Base-by-base conservation (phyloP, 2,797 vertebrate species). In the Gallirallus australis region DNA sequence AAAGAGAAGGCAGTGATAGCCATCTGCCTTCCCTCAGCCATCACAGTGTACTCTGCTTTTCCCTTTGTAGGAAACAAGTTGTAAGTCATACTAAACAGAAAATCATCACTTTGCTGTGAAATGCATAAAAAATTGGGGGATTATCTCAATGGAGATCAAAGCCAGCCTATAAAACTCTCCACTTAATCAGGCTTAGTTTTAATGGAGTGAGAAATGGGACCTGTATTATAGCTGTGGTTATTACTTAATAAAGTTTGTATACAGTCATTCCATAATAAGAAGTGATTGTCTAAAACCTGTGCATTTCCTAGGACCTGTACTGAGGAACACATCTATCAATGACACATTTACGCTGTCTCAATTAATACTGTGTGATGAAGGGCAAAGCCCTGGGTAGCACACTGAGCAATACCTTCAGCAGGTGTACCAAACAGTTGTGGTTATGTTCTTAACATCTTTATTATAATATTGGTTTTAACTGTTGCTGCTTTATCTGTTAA, bases 191-290 rank as follows among this genome's bases (percentile, higher is more conserved):
- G 33, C 75, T 85, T 86, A 64, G 53, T 15, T 87, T 82, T 82
- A 91, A 88, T 45, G 70, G 80, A 77, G 79, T 71, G 76, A 91
- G 71, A 92, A 92, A 89, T 40, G 9, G 11, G 76, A 59, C 57
- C 24, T 63, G 24, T 45, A 47, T 81, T 86, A 39, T 28, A 37
- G 53, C n/a, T 91, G 40, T n/a, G 8, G 45, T 85, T 90, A 59
- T 72, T 88, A 52, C 45, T 91, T 89, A 73, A 70, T 91, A n/a
- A 85, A 88, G 63, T 86, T 87, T 88, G 92, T 90, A 89, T 71
- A 52, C 27, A 50, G 59, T 72, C 7, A 1, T 76, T 75, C 42
- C n/a, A n/a, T 89, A 76, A 65, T 53, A 70, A 68, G 39, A 50
- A 71, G 23, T 48, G 45, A 88, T 82, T 86, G 60, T 68, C 76